phyloP scores from a whole-genome alignment of 2,113 vertebrate genomes.

The Halcyon senegalensis region DNA sequence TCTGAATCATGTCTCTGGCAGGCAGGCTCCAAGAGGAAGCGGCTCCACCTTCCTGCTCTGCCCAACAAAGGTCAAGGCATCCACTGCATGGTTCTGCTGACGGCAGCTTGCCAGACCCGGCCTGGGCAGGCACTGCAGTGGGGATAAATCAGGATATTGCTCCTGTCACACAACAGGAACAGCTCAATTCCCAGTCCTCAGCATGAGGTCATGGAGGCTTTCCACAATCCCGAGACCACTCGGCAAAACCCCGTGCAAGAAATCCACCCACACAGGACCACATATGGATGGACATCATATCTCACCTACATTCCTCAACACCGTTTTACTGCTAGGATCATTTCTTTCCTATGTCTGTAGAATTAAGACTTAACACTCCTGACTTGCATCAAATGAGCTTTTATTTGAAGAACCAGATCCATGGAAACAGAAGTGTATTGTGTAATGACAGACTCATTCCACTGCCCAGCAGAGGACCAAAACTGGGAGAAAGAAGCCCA shows the following conservation, averaged over 20 bases:
- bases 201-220: background rate
- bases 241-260: background rate
- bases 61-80: background rate
- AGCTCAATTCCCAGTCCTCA: background rate
- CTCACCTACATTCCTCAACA: background rate
- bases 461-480: background rate
- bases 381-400: background rate
- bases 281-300: accelerated
- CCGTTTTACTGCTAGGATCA: background rate
- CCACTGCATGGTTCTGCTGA: background rate
- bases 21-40: background rate
- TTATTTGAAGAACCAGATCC: background rate
- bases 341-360: background rate
- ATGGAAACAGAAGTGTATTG: background rate
- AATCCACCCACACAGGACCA: background rate
- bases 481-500: background rate
- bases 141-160: background rate
- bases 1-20: slow-evolving; percentile 52
- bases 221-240: background rate
- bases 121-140: background rate
- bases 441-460: background rate
- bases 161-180: background rate
- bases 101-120: slow-evolving; percentile 3
- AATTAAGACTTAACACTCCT: background rate
- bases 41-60: slow-evolving; percentile 59